These are phyloP conservation scores for Laticauda colubrina DNA, from an alignment of 2,113 vertebrate species.

Conservation along the genomic window DNA sequence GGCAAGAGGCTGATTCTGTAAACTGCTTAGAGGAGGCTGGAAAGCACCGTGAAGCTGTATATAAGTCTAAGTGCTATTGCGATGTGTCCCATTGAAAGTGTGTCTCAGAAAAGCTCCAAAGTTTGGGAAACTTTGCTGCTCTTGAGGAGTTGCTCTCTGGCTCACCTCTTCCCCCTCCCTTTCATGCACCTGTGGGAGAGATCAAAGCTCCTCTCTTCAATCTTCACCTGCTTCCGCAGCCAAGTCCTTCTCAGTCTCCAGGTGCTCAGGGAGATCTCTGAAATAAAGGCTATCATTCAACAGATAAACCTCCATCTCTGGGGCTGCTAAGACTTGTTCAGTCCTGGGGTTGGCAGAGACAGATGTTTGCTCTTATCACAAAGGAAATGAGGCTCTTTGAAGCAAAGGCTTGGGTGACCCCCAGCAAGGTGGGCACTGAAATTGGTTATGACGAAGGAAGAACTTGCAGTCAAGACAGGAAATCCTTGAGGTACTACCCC, in stretches of 20 bases:
- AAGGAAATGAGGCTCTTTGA: constrained; percentile 2
- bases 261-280: background rate
- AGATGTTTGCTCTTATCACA: background rate
- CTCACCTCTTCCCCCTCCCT: no score
- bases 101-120: background rate
- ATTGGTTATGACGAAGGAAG: background rate
- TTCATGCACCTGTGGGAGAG: constrained; percentile 4
- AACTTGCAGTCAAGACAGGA: no score
- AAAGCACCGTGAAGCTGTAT: no score
- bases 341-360: background rate
- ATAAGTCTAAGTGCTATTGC: background rate
- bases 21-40: no score
- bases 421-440: background rate
- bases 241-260: background rate
- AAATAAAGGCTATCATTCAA: constrained; percentile 9
- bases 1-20: no score
- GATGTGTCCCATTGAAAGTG: background rate
- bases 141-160: background rate
- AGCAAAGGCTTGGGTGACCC: background rate
- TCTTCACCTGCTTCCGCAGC: constrained; percentile 13
- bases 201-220: constrained; percentile 2
- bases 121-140: background rate
- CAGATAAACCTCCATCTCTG: background rate
- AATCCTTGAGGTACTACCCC: no score
- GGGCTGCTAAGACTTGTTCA: constrained; percentile 10